These are phyloP conservation scores for Anagyrus pseudococci DNA, from an alignment of 2,888 invertebrate genomes.

Conservation along the genomic window DNA sequence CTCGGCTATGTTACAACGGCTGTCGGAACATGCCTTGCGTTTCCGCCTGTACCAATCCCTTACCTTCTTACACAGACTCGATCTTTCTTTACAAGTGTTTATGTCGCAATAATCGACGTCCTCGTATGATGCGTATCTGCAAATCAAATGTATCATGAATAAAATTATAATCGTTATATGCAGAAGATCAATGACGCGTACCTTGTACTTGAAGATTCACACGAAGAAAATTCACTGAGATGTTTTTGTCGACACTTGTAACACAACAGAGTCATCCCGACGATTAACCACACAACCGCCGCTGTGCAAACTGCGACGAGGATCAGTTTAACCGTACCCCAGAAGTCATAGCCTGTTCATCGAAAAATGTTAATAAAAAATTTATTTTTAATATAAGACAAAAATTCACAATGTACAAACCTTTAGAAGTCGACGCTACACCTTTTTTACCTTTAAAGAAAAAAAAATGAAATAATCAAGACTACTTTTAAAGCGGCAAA, in stretches of 20 bases:
- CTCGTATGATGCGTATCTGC: conserved; percentile 9
- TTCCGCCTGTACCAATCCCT: conserved; percentile 28
- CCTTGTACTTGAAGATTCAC: conserved; percentile 22
- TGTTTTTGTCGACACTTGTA: conserved; percentile 47
- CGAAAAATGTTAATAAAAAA: no score
- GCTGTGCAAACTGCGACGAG: conserved; percentile 50
- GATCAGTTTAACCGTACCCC: conserved; percentile 47
- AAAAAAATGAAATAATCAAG: neutral
- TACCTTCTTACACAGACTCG: conserved; percentile 8
- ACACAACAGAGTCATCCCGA: conserved; percentile 50
- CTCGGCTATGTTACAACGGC: neutral
- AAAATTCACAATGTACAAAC: no score
- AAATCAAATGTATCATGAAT: no score
- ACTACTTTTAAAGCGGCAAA: no score
- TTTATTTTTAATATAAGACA: no score
- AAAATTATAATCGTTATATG: neutral
- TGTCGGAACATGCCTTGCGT: conserved; percentile 9
- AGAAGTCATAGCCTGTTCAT: no score
- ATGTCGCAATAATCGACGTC: conserved; percentile 17
- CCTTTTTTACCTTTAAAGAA: no score
- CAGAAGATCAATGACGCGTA: conserved; percentile 1
- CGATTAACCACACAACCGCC: conserved; percentile 50
- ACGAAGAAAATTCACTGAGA: conserved; percentile 41
- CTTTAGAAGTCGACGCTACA: no score
- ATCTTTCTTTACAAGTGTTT: conserved; percentile 1